Evolutionary conservation across 2,113 vertebrate species (phyloP), one percentile per base, ranked within the genome.

Genomic region (Prinia subflava): DNA sequence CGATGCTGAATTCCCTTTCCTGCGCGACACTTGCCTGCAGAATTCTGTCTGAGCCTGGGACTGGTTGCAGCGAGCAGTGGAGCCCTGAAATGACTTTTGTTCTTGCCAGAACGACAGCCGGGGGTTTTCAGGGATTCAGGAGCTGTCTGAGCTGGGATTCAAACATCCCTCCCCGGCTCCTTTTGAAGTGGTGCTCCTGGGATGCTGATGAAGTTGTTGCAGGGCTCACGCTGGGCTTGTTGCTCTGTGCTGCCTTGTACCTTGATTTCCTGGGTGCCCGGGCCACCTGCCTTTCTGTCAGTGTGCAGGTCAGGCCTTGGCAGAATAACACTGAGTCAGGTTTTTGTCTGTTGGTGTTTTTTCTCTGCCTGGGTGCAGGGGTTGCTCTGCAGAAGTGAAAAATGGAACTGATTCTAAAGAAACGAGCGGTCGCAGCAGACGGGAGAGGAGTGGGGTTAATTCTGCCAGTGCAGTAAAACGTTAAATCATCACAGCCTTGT

Each of bases 401-500:
- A 94, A 85, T 77, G 50, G 65, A 85, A 31, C 56, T 64, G 94
- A 85, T 84, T 41, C 52, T 75, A 89, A 73, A 79, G 93, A 81
- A 95, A 74, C 21, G 11, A 55, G 74, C 28, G 62, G 74, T 57
- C 12, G 13, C 68, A 70, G 30, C 44, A 55, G 80, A 35, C 1
- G 13, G 37, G 68, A 87, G 82, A 56, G 30, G 28, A 65, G 35
- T 17, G 14, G 87, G 83, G 64, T 96, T 87, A 30, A 68, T 94
- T 90, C 78, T 94, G 53, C 69, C 15, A 15, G 68, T 71, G 55
- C 69, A 87, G 62, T 47, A 64, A 74, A 82, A 94, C 3, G 1
- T 93, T 97, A 97, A 95, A 86, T 96, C 88, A 78, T 64, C 74
- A 11, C 13, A 57, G 28, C 79, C 93, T 90, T 96, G 92, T 96